Percentiles rank a stretch among this genome's conserved stretches.
These are phyloP conservation scores for Tor tambroides DNA, from an alignment of 2,113 vertebrate species.

Conservation along the genomic window DNA sequence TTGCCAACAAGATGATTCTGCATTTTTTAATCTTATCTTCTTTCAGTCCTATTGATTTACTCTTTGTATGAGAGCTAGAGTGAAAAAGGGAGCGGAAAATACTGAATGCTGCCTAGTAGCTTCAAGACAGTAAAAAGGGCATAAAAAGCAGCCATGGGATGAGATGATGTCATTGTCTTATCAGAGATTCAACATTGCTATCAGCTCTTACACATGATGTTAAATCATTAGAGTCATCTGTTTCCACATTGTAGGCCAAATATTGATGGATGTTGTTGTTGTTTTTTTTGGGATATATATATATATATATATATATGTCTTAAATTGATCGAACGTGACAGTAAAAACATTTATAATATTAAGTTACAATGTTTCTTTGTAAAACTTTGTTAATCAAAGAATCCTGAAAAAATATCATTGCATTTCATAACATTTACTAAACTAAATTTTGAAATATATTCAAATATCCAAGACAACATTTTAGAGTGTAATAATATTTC, in stretches of 20 bases:
- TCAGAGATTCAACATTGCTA: constrained; percentile 61
- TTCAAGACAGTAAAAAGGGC: background rate
- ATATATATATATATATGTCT: no score
- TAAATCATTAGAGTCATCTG: constrained; percentile 6
- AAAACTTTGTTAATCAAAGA: background rate
- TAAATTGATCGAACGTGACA: background rate
- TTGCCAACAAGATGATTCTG: background rate
- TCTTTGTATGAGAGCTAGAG: background rate
- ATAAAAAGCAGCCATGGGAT: background rate
- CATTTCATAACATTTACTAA: background rate
- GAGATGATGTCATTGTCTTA: constrained; percentile 15
- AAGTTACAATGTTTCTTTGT: background rate
- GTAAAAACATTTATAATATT: background rate
- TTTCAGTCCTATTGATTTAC: background rate
- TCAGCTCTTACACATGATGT: background rate
- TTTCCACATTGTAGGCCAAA: background rate
- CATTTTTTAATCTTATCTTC: background rate
- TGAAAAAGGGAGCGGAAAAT: background rate
- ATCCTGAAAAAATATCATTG: no score
- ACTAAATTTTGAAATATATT: background rate
- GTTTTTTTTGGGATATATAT: no score
- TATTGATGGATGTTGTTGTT: background rate
- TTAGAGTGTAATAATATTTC: background rate
- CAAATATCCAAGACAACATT: background rate
- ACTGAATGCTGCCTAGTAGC: background rate